Base-by-base conservation (phyloP, 2,797 vertebrate species). In the Poecilia wingei region DNA sequence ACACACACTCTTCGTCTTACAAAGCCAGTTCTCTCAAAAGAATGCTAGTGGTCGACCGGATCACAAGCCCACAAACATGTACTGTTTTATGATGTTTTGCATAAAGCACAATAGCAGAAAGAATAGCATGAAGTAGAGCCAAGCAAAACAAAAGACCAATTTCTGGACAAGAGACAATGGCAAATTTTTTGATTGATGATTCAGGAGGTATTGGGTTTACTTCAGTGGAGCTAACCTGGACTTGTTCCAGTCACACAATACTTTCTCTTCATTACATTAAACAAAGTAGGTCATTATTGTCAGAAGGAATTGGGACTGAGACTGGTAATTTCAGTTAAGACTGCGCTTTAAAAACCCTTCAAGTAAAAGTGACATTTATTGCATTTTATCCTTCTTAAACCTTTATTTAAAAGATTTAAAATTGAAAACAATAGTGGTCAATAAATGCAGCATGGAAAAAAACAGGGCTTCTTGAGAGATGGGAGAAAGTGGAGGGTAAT, bases 161-260 rank as follows among this genome's bases (percentile, higher is more conserved):
- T 90, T 86, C 64, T 80, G 39, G 69, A 55, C 59, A 28, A 78
- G 25, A 79, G 39, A 81, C 53, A 83, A 81, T 70, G 59, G 81
- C 68, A 59, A 80, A 36, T 79, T 80, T 80, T 84, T 79, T 87
- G 86, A 89, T 83, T 79, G 72, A 88, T 86, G 86, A 86, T 85
- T 74, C 57, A 75, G 66, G 46, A 82, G 45, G 75, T 84, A 84
- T 74, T 78, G 66, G 79, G 64, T 83, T 81, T 84, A 79, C 85
- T 76, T 87, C 75, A 68, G 36, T 81, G 83, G 81, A 82, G 82
- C 53, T 74, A 79, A 83, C 46, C 75, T 82, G 84, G 79, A 86
- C 77, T 71, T 14, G 4, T 66, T 85, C 74, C 79, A 81, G 22
- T 76, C 1, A 46, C 82, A 78, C 66, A 77, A 61, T 75, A 77